Evolutionary conservation across 1,140 invertebrate genomes (phyloP).

Genomic region (Ladona fulva): DNA sequence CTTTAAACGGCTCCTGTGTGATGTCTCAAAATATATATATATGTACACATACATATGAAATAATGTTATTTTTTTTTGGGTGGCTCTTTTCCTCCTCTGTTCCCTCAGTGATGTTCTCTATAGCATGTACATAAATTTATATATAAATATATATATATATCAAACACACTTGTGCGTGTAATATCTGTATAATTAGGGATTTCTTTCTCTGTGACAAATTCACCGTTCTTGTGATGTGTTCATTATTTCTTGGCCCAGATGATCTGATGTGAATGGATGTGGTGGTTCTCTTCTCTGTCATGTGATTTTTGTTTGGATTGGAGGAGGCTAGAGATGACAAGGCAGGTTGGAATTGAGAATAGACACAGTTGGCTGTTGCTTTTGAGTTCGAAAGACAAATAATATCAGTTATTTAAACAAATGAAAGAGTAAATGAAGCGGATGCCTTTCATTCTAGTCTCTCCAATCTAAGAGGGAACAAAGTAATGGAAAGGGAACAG

Average conservation of each 20-base stretch:
- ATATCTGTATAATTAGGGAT: not conserved
- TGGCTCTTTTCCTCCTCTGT: constrained; percentile 3
- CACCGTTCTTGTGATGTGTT: not conserved
- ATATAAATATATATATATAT: not conserved
- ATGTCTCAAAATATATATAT: not conserved
- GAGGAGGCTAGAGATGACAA: not conserved
- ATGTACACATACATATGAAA: not conserved
- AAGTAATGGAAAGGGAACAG: not conserved
- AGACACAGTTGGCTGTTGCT: no score
- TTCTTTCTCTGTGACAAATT: not conserved
- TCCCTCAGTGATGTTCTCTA: not conserved
- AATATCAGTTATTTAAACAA: no score
- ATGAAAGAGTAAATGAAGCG: not conserved
- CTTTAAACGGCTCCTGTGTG: not conserved
- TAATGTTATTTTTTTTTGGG: not conserved
- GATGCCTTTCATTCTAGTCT: not conserved
- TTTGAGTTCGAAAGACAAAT: no score
- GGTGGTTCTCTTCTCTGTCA: no score
- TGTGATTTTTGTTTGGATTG: no score
- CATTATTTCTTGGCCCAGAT: not conserved
- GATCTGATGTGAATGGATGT: not conserved
- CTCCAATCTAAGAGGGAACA: not conserved
- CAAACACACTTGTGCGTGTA: not conserved
- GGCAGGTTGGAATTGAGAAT: no score
- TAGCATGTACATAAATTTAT: not conserved